phyloP scores from a whole-genome alignment of 2,888 invertebrate genomes.

The Spodoptera littoralis region DNA sequence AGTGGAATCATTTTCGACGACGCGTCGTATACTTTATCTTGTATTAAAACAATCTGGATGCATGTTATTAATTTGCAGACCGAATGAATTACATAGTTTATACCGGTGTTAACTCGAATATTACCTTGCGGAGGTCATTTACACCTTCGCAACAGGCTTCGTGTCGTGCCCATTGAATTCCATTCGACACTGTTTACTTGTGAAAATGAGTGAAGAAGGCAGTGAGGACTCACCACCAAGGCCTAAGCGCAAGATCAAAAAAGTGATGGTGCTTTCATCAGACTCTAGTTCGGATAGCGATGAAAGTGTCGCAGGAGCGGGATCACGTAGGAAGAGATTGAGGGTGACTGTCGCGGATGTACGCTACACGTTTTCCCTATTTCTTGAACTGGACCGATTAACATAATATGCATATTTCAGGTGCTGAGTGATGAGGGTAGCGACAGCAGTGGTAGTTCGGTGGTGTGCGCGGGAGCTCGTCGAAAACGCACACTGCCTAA shows the following conservation, averaged over 20 bases:
- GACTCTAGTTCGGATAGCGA: constrained; percentile 83
- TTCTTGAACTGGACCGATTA: constrained; percentile 9
- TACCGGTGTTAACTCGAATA: constrained; percentile 64
- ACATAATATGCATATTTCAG: constrained; percentile 71
- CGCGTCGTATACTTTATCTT: constrained; percentile 70
- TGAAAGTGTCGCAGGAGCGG: constrained; percentile 75
- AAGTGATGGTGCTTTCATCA: constrained; percentile 76
- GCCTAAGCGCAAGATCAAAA: constrained; percentile 78
- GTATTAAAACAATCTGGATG: constrained; percentile 62
- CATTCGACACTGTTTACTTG: constrained; percentile 67
- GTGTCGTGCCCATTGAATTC: constrained; percentile 76
- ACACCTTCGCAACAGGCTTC: constrained; percentile 82
- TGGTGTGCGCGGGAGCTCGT: constrained; percentile 67
- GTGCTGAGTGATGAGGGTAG: constrained; percentile 87
- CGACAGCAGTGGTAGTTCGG: constrained; percentile 80
- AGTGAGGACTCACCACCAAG: constrained; percentile 75
- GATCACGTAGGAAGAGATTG: constrained; percentile 82
- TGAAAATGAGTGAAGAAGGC: constrained; percentile 82
- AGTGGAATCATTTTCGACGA: constrained; percentile 72
- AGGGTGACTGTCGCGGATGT: constrained; percentile 71
- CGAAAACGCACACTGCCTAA: constrained; percentile 75
- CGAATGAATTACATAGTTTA: constrained; percentile 71
- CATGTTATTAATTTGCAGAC: constrained; percentile 63
- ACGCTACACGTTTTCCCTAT: neutral
- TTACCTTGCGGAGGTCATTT: constrained; percentile 78